These are phyloP conservation scores for Falcaria lacertinaria DNA, from an alignment of 2,888 invertebrate species.

Conservation along the genomic window DNA sequence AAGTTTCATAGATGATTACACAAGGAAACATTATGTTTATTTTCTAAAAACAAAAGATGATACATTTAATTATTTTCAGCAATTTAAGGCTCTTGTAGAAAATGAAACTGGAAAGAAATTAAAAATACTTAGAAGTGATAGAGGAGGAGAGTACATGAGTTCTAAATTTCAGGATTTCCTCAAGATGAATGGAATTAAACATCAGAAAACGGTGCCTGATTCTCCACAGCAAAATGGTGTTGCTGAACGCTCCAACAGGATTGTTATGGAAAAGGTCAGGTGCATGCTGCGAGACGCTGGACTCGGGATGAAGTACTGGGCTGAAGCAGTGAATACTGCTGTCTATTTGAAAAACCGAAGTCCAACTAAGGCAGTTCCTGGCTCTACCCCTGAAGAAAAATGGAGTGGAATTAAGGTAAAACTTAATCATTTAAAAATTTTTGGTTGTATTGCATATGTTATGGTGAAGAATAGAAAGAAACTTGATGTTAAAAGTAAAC, in stretches of 20 bases:
- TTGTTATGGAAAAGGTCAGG: conserved; percentile 15
- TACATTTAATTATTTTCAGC: too few species aligned
- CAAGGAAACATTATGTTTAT: conserved; percentile 2
- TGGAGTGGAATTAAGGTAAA: conserved; percentile 3
- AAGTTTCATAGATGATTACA: conserved; percentile 10
- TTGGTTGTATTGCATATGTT: conserved; percentile 6
- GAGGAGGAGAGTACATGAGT: neutral
- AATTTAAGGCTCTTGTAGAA: too few species aligned
- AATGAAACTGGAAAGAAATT: conserved; percentile 15
- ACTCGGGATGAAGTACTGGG: conserved; percentile 12
- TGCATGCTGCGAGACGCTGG: conserved; percentile 17
- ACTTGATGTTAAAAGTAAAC: conserved; percentile 8
- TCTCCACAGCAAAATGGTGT: conserved; percentile 23
- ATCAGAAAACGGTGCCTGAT: conserved; percentile 19
- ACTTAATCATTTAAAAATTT: conserved; percentile 1
- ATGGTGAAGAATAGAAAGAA: conserved; percentile 2
- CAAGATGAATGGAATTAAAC: conserved; percentile 14
- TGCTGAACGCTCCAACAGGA: conserved; percentile 13
- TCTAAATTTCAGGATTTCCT: conserved; percentile 2
- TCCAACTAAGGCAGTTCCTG: neutral
- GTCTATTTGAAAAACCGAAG: conserved; percentile 8
- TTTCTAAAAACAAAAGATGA: conserved; percentile 9
- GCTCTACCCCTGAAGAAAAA: conserved; percentile 1
- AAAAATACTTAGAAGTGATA: neutral
- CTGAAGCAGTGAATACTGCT: conserved; percentile 15